Evolutionary conservation across 1,140 invertebrate species (phyloP), one percentile per base, ranked within the genome.

Genomic region (Drosophila burlai): DNA sequence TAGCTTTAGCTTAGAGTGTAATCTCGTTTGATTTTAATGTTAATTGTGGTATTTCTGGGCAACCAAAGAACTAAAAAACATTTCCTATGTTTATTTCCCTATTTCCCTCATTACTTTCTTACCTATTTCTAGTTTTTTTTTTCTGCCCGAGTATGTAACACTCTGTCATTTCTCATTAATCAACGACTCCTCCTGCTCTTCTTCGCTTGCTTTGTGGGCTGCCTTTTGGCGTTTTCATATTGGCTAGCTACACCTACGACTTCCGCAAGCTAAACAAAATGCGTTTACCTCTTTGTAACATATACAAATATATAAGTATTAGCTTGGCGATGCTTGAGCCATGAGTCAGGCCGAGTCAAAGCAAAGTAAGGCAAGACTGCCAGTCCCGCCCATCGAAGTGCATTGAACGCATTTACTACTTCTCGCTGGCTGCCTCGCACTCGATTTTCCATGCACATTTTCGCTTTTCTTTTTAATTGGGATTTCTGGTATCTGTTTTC

Each of bases 381-480:
- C 57, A 43, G 68, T 52, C 38, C 84, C 84, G 84, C 83, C 59
- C 65, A 29, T 47, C 45, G 59, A 63, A 61, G 84, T 84, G 84
- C 84, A 87, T 84, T 87, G 85, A 90, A 87, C 84, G 84, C 85
- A 81, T 84, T 89, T 74, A 61, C 58, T 74, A 61, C 58, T 75
- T 77, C 26, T 57, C 65, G 61, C 49, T 83, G 57, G 42, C 40
- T 45, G 49, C 31, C 34, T 42, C 61, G 52, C 31, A 63, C 81
- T 77, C 66, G 68, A 62, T 71, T 83, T 83, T 80, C 71, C 76
- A 71, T 59, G 64, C 60, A 75, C 63, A 80, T 83, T 83, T 84
- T 84, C 82, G 77, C 72, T 80, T 86, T 86, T 86, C 69, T 50
- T 83, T 89, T 83, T 74, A 87, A 83, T 83, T 86, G 83, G 62